Percentiles rank a stretch among this genome's conserved stretches.
phyloP scores from a whole-genome alignment of 2,888 invertebrate species.

The Ptycholaimellus sp. region DNA sequence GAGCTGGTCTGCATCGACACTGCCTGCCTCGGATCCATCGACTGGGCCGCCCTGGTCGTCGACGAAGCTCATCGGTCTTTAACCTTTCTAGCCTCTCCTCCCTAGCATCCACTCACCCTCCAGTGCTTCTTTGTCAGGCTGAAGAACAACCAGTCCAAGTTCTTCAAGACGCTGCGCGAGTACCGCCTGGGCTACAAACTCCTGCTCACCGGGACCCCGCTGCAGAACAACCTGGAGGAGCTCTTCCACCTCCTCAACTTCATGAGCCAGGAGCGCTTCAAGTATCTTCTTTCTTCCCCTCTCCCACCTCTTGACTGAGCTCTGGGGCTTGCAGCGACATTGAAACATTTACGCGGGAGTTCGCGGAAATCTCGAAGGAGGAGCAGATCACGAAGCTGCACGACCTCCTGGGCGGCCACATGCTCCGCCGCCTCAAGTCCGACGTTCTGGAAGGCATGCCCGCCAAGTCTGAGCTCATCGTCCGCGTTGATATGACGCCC shows the following conservation, averaged over 20 bases:
- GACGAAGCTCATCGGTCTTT: conserved; percentile 97
- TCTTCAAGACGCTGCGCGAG: too few relatives aligned
- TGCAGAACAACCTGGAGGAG: conserved; percentile 97
- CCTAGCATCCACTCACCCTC: too few relatives aligned
- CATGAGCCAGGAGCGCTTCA: conserved; percentile 78
- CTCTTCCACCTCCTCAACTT: conserved; percentile 94
- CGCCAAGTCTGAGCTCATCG: conserved; percentile 94
- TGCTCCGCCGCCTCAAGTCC: conserved; percentile 87
- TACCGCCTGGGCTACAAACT: conserved; percentile 85
- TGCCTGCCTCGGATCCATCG: conserved; percentile 80
- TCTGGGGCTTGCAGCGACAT: conserved; percentile 48
- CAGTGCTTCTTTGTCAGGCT: too few relatives aligned
- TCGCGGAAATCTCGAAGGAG: conserved; percentile 93
- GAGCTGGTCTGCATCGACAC: conserved; percentile 79
- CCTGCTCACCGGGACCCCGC: conserved; percentile 81
- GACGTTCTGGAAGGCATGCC: conserved; percentile 94
- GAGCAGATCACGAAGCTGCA: conserved; percentile 95
- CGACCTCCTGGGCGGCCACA: conserved; percentile 90
- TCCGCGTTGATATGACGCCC: conserved; percentile 82
- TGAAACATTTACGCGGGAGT: conserved; percentile 77
- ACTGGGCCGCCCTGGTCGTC: conserved; percentile 93
- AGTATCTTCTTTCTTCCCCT: conserved; percentile 27
- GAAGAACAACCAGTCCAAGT: conserved; percentile 78
- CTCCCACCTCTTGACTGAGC: conserved; percentile 1
- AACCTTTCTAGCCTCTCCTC: too few relatives aligned